Base-by-base conservation (phyloP, 1,140 invertebrate species). In the Leptoteleia sp. region DNA sequence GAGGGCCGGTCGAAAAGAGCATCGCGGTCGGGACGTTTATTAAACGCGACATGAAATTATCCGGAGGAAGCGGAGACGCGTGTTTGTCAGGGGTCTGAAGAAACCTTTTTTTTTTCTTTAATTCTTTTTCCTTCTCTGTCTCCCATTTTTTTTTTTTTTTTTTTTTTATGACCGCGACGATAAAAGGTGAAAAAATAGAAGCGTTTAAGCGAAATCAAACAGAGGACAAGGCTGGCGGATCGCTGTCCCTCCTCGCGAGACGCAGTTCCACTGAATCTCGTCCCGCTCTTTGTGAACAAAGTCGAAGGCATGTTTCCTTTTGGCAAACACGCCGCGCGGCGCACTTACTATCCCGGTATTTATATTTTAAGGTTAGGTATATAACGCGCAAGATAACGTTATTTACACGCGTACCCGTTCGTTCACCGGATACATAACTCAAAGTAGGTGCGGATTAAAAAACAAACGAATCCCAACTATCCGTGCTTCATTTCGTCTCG, bases 381-480 rank as follows among this genome's bases (percentile, higher is more conserved):
- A 70, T 76, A 68, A 67, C 68, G 54, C 50, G 54, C 47, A 43
- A 61, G 76, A 79, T 79, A 79, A 79, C 61, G 43, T 68, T 72
- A 79, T 79, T 79, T 79, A 29, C 59, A 47, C 61, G 61, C 61
- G 62, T 79, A 72, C 68, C 54, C 76, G 68, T 79, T 72, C 61
- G 76, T 67, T 73, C 68, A 72, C 67, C 76, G 75, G 75, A 78
- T 79, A 68, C 62, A 72, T 72, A 79, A 72, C 65, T 71, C 76
- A 71, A 72, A 78, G 67, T 59, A 67, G 62, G 57, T 31, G 72
- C 72, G 57, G 64, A 76, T 70, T 64, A 70, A 68, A 76, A 76
- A 76, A 76, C 64, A 76, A 76, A 76, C 62, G 50, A 64, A 73
- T 25, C 33, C 59, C 42, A 12, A 5, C 50, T 22, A 54, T 47